A percentile compares a stretch with the other conserved stretches of the same genome.
phyloP scores from a whole-genome alignment of 2,888 invertebrate species.

The Tenodera sinensis region DNA sequence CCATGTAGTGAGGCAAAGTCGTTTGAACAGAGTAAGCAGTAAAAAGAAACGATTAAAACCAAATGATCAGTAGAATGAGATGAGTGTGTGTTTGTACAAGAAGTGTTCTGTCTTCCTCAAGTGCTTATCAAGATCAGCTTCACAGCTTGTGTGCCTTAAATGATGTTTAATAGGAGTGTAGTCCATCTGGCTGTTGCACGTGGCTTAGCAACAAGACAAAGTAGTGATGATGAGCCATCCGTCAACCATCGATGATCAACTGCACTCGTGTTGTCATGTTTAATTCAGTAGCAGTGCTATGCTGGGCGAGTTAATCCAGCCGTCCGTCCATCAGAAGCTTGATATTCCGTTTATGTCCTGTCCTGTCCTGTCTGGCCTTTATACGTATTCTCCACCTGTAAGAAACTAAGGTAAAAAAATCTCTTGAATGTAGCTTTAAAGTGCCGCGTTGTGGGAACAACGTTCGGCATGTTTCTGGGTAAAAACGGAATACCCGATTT shows the following conservation, averaged over 20 bases:
- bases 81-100: not conserved
- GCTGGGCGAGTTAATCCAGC: not conserved
- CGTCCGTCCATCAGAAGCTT: not conserved
- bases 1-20: too few relatives aligned
- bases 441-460: too few relatives aligned
- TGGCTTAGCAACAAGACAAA: not conserved
- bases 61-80: too few relatives aligned
- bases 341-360: not conserved
- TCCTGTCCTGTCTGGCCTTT: not conserved
- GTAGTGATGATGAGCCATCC: not conserved
- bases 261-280: not conserved
- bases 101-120: not conserved
- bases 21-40: too few relatives aligned
- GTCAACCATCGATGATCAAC: not conserved
- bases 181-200: not conserved
- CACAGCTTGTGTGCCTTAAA: not conserved
- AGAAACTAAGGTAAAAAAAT: too few relatives aligned
- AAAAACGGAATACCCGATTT: too few relatives aligned
- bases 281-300: not conserved
- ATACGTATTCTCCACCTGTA: too few relatives aligned
- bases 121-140: not conserved
- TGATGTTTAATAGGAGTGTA: not conserved
- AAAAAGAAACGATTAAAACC: too few relatives aligned
- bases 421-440: too few relatives aligned
- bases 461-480: too few relatives aligned